Percentiles rank a stretch among this genome's conserved stretches.
Conservation (phyloP, 2,888 invertebrate species). For the Dolomedes plantarius region DNA sequence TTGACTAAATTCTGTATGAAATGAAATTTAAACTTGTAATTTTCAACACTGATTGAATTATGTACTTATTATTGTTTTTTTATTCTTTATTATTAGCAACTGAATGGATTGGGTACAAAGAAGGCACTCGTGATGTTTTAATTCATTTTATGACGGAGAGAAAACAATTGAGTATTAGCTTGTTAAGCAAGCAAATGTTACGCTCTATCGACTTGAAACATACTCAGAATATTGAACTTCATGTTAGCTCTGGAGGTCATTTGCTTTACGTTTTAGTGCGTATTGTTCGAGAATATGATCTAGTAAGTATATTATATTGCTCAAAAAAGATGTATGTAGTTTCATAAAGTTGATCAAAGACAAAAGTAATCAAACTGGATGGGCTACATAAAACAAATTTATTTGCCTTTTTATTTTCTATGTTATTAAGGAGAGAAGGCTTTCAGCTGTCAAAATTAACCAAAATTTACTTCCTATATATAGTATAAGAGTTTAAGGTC, state of each 20-base stretch:
- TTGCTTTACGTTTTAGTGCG: conserved; percentile 76
- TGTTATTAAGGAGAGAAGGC: too few species aligned
- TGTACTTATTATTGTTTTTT: too few species aligned
- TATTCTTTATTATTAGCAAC: conserved; percentile 74
- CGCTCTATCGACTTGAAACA: conserved; percentile 78
- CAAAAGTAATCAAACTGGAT: too few species aligned
- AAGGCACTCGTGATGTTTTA: conserved; percentile 77
- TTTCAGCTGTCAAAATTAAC: too few species aligned
- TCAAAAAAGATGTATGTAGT: neutral
- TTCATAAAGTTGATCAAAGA: too few species aligned
- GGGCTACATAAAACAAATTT: too few species aligned
- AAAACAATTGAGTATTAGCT: conserved; percentile 77
- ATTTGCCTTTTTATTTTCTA: too few species aligned
- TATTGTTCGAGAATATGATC: conserved; percentile 79
- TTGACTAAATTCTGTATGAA: too few species aligned
- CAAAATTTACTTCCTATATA: too few species aligned
- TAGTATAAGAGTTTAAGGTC: too few species aligned
- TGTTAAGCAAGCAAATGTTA: conserved; percentile 74
- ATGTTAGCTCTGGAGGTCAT: conserved; percentile 70
- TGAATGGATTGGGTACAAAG: conserved; percentile 78
- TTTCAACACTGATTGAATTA: too few species aligned
- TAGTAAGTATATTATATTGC: conserved; percentile 78
- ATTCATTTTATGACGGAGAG: conserved; percentile 77
- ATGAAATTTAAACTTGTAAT: too few species aligned
- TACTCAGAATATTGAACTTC: conserved; percentile 73